Evolutionary conservation across 1,140 invertebrate species (phyloP).

Genomic region (Rhopalosiphum maidis): DNA sequence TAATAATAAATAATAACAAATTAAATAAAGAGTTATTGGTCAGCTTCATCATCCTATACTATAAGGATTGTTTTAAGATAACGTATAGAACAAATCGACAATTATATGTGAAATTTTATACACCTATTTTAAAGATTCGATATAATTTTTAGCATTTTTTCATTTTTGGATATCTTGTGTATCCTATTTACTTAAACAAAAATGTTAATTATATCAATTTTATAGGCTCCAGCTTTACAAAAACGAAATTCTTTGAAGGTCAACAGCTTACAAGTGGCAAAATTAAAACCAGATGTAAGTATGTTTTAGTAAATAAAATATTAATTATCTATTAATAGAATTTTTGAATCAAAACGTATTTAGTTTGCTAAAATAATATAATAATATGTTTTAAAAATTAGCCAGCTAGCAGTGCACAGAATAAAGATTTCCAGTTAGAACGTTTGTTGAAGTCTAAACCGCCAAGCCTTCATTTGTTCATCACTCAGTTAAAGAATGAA

Average conservation of each 20-base stretch:
- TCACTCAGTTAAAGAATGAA: constrained; percentile 31
- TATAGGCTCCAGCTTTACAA: constrained; percentile 36
- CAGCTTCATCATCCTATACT: no score
- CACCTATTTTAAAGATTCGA: neutral
- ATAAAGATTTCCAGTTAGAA: constrained; percentile 52
- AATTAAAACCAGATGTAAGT: constrained; percentile 48
- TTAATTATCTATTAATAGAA: neutral
- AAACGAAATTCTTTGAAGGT: constrained; percentile 8
- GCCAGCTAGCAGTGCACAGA: constrained; percentile 31
- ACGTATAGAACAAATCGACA: no score
- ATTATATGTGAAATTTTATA: no score
- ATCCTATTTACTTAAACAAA: neutral
- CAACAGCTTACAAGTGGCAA: constrained; percentile 4
- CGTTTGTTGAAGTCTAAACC: constrained; percentile 49
- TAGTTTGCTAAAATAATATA: neutral
- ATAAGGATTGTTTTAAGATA: no score
- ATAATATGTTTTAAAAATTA: neutral
- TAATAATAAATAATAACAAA: no score
- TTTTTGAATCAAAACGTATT: neutral
- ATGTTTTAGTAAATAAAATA: no score
- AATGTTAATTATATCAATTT: neutral
- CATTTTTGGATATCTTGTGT: neutral
- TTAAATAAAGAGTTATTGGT: no score
- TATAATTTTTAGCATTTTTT: neutral
- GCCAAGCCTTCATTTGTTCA: constrained; percentile 19